phyloP scores from a whole-genome alignment of 2,797 vertebrate species.

The Amniataba percoides region DNA sequence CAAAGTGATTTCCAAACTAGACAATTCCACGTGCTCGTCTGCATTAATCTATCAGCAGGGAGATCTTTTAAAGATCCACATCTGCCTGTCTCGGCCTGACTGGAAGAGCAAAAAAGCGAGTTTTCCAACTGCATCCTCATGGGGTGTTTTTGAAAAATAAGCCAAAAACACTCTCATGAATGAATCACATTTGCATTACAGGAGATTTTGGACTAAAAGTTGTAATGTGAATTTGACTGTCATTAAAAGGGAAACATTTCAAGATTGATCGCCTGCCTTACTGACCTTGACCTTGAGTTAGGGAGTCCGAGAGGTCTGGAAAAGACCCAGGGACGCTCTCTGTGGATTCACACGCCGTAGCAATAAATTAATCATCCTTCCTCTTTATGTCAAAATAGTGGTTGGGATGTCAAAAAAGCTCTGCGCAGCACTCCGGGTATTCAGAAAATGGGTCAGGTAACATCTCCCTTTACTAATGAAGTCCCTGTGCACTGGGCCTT shows the following conservation, averaged over 20 bases:
- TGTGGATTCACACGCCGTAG: constrained; percentile 31
- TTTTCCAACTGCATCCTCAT: constrained; percentile 1
- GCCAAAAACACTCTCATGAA: background rate
- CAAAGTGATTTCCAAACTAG: constrained; percentile 63
- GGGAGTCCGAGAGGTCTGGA: constrained; percentile 17
- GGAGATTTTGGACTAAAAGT: background rate
- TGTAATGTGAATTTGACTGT: background rate
- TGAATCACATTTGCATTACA: constrained; percentile 8
- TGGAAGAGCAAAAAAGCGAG: constrained; percentile 14
- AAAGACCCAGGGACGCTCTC: constrained; percentile 39
- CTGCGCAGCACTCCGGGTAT: constrained; percentile 12
- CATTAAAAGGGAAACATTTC: background rate
- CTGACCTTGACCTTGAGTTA: constrained; percentile 25
- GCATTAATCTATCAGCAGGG: constrained; percentile 55
- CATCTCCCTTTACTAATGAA: constrained; percentile 78
- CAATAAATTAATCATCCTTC: constrained; percentile 62
- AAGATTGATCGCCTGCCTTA: constrained; percentile 37
- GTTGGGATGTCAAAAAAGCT: constrained; percentile 36
- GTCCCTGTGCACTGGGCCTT: constrained; percentile 69
- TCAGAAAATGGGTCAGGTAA: constrained; percentile 75
- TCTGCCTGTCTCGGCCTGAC: constrained; percentile 41
- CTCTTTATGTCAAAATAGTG: constrained; percentile 61
- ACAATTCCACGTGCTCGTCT: constrained; percentile 44
- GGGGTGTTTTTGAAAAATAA: constrained; percentile 12
- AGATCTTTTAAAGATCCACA: constrained; percentile 30